Evolutionary conservation across 2,888 invertebrate species (phyloP).

Genomic region (Tupiocoris notatus): DNA sequence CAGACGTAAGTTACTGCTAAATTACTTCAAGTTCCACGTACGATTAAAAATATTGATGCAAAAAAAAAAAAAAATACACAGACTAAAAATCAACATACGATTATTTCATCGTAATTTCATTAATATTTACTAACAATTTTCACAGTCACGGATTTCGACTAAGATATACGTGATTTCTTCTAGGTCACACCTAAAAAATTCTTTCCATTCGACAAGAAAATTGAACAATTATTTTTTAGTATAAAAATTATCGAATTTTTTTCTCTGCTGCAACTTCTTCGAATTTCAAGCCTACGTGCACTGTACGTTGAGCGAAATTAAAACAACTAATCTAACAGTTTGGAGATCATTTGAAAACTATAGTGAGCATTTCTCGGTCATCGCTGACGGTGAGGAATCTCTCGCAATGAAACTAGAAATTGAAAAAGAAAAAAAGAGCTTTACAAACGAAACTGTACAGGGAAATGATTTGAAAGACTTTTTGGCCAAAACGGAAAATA

Average conservation of each 20-base stretch:
- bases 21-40: no score
- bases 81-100: neutral
- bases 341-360: constrained; percentile 51
- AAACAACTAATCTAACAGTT: constrained; percentile 45
- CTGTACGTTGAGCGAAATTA: constrained; percentile 39
- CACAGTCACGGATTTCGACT: neutral
- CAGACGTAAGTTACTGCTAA: no score
- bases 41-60: no score
- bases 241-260: no score
- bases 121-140: neutral
- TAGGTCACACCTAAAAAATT: neutral
- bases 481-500: constrained; percentile 24
- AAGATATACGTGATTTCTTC: neutral
- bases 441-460: constrained; percentile 41
- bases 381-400: constrained; percentile 43
- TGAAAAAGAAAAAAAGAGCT: constrained; percentile 42
- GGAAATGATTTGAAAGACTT: constrained; percentile 36
- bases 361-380: constrained; percentile 46
- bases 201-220: neutral
- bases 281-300: constrained; percentile 44
- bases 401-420: constrained; percentile 43
- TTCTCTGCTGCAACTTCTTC: no score
- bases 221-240: neutral
- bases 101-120: no score
- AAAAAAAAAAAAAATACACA: neutral